Percentiles rank a stretch among this genome's conserved stretches.
These are phyloP conservation scores for Dryomyza anilis DNA, from an alignment of 2,888 invertebrate genomes.

Conservation along the genomic window DNA sequence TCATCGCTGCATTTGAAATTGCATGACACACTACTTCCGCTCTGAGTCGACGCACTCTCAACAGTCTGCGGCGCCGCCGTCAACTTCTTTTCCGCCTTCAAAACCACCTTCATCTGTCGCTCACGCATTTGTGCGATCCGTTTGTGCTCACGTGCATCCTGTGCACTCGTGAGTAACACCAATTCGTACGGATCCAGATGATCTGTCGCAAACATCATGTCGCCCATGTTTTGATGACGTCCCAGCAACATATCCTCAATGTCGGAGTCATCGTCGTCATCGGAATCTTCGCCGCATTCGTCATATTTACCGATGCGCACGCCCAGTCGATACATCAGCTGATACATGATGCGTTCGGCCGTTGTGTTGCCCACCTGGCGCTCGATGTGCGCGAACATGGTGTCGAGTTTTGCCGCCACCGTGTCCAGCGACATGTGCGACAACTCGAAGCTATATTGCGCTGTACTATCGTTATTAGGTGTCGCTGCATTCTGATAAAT, in stretches of 20 bases:
- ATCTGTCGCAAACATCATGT: background rate
- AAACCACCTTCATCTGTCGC: background rate
- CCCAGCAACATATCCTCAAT: too few relatives aligned
- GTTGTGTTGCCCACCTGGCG: background rate
- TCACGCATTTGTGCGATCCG: background rate
- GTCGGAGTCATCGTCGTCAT: background rate
- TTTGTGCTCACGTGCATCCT: too few relatives aligned
- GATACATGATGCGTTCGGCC: constrained; percentile 5
- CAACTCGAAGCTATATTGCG: background rate
- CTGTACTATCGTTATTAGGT: background rate
- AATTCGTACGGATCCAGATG: background rate
- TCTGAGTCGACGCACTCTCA: background rate
- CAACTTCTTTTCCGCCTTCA: too few relatives aligned
- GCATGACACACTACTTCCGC: background rate
- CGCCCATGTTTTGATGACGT: too few relatives aligned
- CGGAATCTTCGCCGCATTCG: background rate
- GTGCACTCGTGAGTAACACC: too few relatives aligned
- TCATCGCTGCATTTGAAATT: background rate
- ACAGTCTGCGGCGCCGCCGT: background rate
- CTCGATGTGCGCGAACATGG: background rate
- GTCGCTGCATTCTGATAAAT: background rate
- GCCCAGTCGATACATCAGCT: background rate
- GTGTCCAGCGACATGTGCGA: background rate
- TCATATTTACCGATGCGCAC: background rate
- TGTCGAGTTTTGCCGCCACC: background rate